phyloP scores from a whole-genome alignment of 1,140 invertebrate species.

The Andrena cerasifolii region DNA sequence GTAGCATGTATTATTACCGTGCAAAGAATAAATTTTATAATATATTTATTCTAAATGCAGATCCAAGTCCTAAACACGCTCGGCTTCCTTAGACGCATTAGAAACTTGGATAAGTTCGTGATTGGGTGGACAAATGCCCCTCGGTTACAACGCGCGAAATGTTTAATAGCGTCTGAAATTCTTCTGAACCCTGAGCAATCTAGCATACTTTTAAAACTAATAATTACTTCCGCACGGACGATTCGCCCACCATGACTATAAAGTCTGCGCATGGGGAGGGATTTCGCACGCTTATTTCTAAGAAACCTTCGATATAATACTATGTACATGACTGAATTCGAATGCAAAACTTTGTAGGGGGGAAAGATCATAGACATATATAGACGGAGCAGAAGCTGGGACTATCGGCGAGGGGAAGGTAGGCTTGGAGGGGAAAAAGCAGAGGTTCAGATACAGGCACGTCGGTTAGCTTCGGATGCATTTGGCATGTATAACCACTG shows the following conservation, averaged over 20 bases:
- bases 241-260: conserved; percentile 23
- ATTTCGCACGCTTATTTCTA: conserved; percentile 28
- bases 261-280: conserved; percentile 14
- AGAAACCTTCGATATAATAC: conserved; percentile 49
- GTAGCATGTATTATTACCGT: conserved; percentile 60
- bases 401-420: too few relatives aligned
- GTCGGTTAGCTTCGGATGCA: too few relatives aligned
- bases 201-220: conserved; percentile 51
- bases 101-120: conserved; percentile 44
- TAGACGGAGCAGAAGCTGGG: too few relatives aligned
- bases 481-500: too few relatives aligned
- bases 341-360: conserved; percentile 13
- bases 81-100: conserved; percentile 27
- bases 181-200: conserved; percentile 65
- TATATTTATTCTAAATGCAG: conserved; percentile 67
- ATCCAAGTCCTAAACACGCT: conserved; percentile 29
- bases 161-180: conserved; percentile 49
- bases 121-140: not conserved
- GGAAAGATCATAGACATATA: too few relatives aligned
- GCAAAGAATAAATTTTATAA: conserved; percentile 69
- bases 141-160: conserved; percentile 16
- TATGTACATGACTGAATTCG: conserved; percentile 75
- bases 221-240: conserved; percentile 13
- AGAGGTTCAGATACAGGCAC: too few relatives aligned
- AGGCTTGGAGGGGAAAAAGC: too few relatives aligned